phyloP scores from a whole-genome alignment of 1,140 invertebrate species.

The Cotesia chilonis region DNA sequence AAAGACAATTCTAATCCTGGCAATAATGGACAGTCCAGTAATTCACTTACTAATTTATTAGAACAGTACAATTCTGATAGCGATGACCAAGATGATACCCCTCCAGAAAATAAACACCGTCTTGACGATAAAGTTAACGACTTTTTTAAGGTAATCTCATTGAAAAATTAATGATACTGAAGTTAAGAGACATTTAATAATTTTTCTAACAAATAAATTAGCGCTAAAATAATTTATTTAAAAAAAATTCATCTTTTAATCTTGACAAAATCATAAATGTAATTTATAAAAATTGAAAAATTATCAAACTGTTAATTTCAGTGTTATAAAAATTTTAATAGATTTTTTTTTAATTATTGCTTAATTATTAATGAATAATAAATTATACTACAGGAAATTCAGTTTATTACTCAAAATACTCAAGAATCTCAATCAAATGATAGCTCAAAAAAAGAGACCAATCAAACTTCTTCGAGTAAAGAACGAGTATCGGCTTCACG shows the following conservation, averaged over 20 bases:
- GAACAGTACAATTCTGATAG: slow-evolving; percentile 65
- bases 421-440: slow-evolving; percentile 35
- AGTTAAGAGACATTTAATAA: too few relatives aligned
- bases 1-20: slow-evolving; percentile 38
- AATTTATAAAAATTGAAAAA: not conserved
- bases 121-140: slow-evolving; percentile 64
- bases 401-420: slow-evolving; percentile 55
- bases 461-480: not conserved
- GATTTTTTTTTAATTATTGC: too few relatives aligned
- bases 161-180: too few relatives aligned
- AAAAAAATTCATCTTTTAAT: not conserved
- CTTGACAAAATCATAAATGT: not conserved
- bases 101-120: slow-evolving; percentile 44
- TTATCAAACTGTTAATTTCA: not conserved
- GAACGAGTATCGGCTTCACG: slow-evolving; percentile 3
- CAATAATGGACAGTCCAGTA: slow-evolving; percentile 52
- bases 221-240: not conserved
- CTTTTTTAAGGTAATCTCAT: slow-evolving; percentile 59
- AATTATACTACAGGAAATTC: slow-evolving; percentile 57
- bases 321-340: not conserved
- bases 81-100: slow-evolving; percentile 53
- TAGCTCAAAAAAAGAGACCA: not conserved
- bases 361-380: too few relatives aligned
- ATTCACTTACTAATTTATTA: slow-evolving; percentile 60
- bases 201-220: too few relatives aligned